Evolutionary conservation across 2,797 vertebrate species (phyloP).

Genomic region (Chloroceryle amazona): DNA sequence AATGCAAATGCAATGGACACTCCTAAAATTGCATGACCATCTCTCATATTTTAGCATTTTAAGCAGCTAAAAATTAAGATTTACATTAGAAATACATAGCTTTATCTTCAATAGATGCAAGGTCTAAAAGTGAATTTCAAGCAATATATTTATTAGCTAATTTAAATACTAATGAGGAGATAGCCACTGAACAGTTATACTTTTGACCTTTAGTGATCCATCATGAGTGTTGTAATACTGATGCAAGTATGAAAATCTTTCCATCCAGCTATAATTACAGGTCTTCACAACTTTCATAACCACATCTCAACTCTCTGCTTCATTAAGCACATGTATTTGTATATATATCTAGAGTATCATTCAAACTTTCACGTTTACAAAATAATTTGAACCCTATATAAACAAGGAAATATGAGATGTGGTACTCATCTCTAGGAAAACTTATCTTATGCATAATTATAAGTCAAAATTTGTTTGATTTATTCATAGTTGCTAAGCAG

Average conservation of each 20-base stretch:
- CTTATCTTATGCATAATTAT: background rate
- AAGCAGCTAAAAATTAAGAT: constrained; percentile 20
- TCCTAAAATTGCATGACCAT: background rate
- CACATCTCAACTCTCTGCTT: background rate
- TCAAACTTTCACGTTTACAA: background rate
- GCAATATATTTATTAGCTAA: background rate
- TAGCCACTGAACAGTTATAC: background rate
- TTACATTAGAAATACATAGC: constrained; percentile 28
- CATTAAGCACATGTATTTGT: background rate
- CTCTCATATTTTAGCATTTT: constrained; percentile 45
- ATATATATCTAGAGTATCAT: background rate
- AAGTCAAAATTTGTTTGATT: background rate
- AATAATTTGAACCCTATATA: background rate
- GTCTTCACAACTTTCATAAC: background rate
- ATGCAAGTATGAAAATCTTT: background rate
- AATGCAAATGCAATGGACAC: constrained; percentile 11
- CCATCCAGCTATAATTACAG: background rate
- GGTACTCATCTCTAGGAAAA: background rate
- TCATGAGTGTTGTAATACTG: background rate
- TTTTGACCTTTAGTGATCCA: constrained; percentile 11
- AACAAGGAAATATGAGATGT: background rate
- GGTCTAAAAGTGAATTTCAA: constrained; percentile 24
- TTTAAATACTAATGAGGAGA: constrained; percentile 45
- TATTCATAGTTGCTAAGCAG: background rate
- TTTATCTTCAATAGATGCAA: constrained; percentile 15